Conservation (phyloP, 2,797 vertebrate genomes). For the Parambassis ranga region DNA sequence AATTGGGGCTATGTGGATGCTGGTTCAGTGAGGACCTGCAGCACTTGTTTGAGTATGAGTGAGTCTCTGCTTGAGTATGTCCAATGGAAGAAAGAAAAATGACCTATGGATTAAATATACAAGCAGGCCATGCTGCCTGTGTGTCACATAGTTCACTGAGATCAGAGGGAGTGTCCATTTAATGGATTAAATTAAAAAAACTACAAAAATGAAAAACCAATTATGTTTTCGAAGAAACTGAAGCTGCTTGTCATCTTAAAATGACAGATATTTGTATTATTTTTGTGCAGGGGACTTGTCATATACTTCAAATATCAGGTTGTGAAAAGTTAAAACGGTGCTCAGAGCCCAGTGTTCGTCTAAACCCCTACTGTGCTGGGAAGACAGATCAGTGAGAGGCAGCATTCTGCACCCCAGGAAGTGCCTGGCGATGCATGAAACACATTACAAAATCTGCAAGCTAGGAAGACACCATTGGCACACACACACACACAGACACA, state of each 20-base stretch:
- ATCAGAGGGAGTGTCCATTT: slow-evolving; percentile 1
- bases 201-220: no score
- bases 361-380: slow-evolving; percentile 42
- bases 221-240: no score
- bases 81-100: slow-evolving; percentile 11
- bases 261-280: not conserved
- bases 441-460: slow-evolving; percentile 57
- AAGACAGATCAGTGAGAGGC: slow-evolving; percentile 52
- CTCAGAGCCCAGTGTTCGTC: slow-evolving; percentile 39
- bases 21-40: not conserved
- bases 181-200: no score
- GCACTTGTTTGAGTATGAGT: not conserved
- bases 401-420: slow-evolving; percentile 47
- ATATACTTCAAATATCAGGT: slow-evolving; percentile 6
- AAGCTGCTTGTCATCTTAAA: no score
- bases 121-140: slow-evolving; percentile 41
- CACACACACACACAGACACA: not conserved
- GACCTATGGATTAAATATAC: slow-evolving; percentile 50
- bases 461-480: slow-evolving; percentile 35
- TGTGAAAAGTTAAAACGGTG: slow-evolving; percentile 11
- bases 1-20: not conserved
- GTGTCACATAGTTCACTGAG: slow-evolving; percentile 13
- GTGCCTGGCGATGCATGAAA: slow-evolving; percentile 54
- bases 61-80: not conserved
- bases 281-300: slow-evolving; percentile 15